Base-by-base conservation (phyloP, 1,140 invertebrate genomes). In the Zophobas morio region DNA sequence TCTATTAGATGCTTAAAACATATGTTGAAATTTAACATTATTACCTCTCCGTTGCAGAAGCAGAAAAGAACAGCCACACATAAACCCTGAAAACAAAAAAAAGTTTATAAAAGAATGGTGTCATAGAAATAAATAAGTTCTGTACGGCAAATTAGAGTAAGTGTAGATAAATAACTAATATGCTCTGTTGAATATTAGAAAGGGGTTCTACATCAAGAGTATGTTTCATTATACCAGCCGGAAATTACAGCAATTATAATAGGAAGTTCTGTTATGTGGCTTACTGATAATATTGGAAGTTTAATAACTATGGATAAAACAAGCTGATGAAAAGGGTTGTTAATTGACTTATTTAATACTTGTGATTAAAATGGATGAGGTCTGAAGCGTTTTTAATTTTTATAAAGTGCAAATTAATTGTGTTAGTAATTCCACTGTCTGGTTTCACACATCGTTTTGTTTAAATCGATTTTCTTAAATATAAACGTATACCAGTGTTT, bases 21-120 rank as follows among this genome's bases (percentile, higher is more conserved):
- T 20, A 20, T 20, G 42, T 46, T 46, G 6, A 46, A 39, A 35
- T 70, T 71, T 56, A 82, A 20, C 20, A 20, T 20, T 20, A 86
- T 89, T 88, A 97, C 96, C 91, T 98, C 96, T 77, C 96, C 96
- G 84, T 99, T 99, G 87, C 94, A 96, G 89, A 98, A 98, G 86
- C 97, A 99, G 87, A 98, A 98, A 4, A 99, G 89, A 36, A 96
- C 91, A 6, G 96, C 94, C 6, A 98, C 96, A 83, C 94, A 95
- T 39, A 98, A 90, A 71, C 97, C 97, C 95, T 97, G 89, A 33
- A 91, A 91, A 82, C 85, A 83, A 60, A 79, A n/a, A 42, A 46
- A 42, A 2, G 32, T 39, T 39, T 4, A 37, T 6, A 39, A 1
- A 37, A 51, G n/a, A 51, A 51, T 20, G 20, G 20, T 20, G 20